Evolutionary conservation across 2,113 vertebrate species (phyloP).

Genomic region (Phalacrocorax aristotelis): DNA sequence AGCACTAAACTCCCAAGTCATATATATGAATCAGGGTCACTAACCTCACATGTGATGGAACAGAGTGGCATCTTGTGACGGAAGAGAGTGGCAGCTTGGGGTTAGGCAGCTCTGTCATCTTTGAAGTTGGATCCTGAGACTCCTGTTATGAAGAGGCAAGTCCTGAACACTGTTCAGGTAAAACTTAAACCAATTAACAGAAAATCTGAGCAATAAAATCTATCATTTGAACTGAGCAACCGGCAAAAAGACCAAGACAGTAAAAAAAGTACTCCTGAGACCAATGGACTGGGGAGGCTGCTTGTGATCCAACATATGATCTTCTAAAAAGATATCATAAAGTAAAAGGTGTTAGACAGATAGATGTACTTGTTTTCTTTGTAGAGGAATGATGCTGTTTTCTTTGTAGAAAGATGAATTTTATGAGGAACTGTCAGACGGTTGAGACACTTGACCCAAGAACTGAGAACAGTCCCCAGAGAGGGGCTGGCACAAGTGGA

Average conservation of each 20-base stretch:
- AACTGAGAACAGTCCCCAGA: neutral
- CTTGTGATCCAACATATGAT: neutral
- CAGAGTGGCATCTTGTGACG: neutral
- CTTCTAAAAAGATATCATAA: neutral
- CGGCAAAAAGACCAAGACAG: neutral
- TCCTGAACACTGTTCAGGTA: neutral
- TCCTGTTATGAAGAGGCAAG: neutral
- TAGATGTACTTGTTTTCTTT: neutral
- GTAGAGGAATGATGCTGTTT: neutral
- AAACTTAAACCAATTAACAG: neutral
- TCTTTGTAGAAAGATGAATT: neutral
- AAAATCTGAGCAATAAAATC: neutral
- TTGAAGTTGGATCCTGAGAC: neutral
- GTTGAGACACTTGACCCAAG: neutral
- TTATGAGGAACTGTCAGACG: neutral
- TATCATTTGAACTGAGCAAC: neutral
- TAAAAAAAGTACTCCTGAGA: neutral
- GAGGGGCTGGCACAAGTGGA: neutral
- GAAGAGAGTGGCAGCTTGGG: neutral
- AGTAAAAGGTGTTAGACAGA: neutral
- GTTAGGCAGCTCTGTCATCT: neutral
- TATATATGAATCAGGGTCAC: neutral
- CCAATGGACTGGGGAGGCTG: neutral
- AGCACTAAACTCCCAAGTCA: neutral
- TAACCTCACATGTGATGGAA: neutral